Evolutionary conservation across 92 coral and sea anemone genomes (phyloP).

Genomic region (Zoanthus sociatus): DNA sequence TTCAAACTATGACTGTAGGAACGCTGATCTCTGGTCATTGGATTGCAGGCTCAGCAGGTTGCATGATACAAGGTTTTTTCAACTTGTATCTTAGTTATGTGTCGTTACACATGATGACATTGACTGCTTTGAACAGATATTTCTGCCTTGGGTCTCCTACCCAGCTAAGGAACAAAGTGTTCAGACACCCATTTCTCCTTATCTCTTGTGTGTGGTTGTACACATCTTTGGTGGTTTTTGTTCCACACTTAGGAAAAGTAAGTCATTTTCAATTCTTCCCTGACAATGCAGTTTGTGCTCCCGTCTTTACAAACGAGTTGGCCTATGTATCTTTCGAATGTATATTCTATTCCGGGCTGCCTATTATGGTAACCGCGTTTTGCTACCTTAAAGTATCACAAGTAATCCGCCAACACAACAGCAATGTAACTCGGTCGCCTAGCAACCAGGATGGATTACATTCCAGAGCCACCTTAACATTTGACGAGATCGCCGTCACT

Average conservation of each 20-base stretch:
- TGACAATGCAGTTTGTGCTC: constrained; percentile 43
- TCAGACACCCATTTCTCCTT: constrained; percentile 10
- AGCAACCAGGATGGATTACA: constrained; percentile 16
- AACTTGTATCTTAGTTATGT: constrained; percentile 40
- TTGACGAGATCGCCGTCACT: constrained; percentile 29
- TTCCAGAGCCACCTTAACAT: constrained; percentile 31
- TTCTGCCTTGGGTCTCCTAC: constrained; percentile 8
- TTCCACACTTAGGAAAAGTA: constrained; percentile 5
- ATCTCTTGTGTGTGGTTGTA: constrained; percentile 25
- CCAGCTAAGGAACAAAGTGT: constrained; percentile 20
- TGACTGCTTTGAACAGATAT: constrained; percentile 38
- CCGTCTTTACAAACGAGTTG: constrained; percentile 23
- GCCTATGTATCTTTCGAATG: constrained; percentile 37
- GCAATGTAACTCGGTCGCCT: constrained; percentile 8
- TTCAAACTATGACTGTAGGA: constrained; percentile 23
- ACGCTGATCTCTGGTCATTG: constrained; percentile 30
- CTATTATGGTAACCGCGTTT: constrained; percentile 13
- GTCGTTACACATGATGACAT: constrained; percentile 36
- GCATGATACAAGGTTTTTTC: constrained; percentile 41
- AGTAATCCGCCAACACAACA: constrained; percentile 26
- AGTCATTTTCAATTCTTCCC: constrained; percentile 26
- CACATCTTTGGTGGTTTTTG: constrained; percentile 12
- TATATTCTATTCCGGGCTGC: constrained; percentile 38
- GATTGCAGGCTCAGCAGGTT: constrained; percentile 35
- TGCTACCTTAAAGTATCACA: constrained; percentile 35